Base-by-base conservation (phyloP, 2,797 vertebrate species). In the Catamblyrhynchus diadema region DNA sequence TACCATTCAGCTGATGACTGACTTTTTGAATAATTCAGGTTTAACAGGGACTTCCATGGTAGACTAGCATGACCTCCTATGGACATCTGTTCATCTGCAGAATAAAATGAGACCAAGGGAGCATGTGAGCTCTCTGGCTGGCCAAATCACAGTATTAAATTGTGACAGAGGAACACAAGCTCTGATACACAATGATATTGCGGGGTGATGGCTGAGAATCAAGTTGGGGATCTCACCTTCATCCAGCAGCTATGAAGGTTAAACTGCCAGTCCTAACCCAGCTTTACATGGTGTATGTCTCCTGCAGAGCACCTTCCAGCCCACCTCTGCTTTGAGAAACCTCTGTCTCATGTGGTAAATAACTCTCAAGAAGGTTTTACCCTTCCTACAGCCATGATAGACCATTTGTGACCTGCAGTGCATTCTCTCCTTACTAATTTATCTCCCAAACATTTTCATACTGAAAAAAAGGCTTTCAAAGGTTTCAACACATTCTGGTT, bases 21-120 rank as follows among this genome's bases (percentile, higher is more conserved):
- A 90, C 47, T 62, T 90, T 37, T n/a, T 91, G 59, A 91, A 91
- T 91, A 88, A 92, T 86, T 93, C 54, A 86, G 57, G 48, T 47
- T 56, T 10, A 1, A 37, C 82, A 56, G 86, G 74, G 71, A 44
- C 53, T 57, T 67, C 71, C 28, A 17, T 20, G 42, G 64, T 56
- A 82, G 67, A 85, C 67, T 50, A 23, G 42, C 2, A 10, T 50
- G 85, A 77, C 60, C 88, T 91, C 71, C 75, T 20, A 48, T 42
- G 84, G 79, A 42, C 81, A 74, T 17, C 71, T 32, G 3, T 47
- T 77, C 78, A 28, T 78, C 78, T 54, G 83, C 51, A 67, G 67
- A 53, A 75, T 35, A 8, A 78, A 83, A 62, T 5, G 42, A 75
- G 86, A 24, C 17, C 1, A 5, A 54, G 50, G 0, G 5, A 78